Evolutionary conservation across 2,888 invertebrate genomes (phyloP), one percentile per base, ranked within the genome.

Genomic region (Portevinia maculata): DNA sequence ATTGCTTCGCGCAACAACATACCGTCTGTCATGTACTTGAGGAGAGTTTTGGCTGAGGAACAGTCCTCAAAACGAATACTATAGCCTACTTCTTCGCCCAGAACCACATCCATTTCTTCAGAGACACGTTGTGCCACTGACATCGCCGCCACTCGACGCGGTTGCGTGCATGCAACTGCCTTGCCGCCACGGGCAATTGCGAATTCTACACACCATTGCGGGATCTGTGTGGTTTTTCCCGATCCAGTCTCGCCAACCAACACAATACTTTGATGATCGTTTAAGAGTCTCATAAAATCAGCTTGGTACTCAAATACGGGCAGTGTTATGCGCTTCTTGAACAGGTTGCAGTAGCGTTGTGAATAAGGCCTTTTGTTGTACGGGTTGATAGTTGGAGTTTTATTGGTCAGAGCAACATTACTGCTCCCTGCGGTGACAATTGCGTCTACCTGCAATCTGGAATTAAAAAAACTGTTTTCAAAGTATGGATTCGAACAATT

Each of bases 11-110:
- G 92, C 32, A 99, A 92, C 90, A 99, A 93, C 99, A 99, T 99
- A 97, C 99, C 99, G 88, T 99, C 99, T 11, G 99, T 99, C 98
- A 99, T 98, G 90, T 99, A 99, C 88, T 99, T 99, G 1, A 99
- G 92, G 28, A 98, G 93, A 0, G 99, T 99, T 88, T 96, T 96
- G 0, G 96, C 94, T 0, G 98, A 97, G 1, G 99, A 98, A 89
- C 99, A 99, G 91, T 99, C 99, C 91, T 99, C 99, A 89, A 99
- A 99, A 93, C 99, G 96, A 89, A 99, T 99, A 89, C 98, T 96
- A 89, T 98, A 98, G 76, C 98, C 98, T 19, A 98, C 98, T 91
- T 98, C 97, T 88, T 96, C 95, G 0, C 96, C 96, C 5, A 99
- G 91, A 5, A 94, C 94, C 0, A 99, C 99, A 90, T 99, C 99